A percentile compares a stretch with the other conserved stretches of the same genome.
phyloP scores from a whole-genome alignment of 2,113 vertebrate genomes.

The Siphamia tubifer region DNA sequence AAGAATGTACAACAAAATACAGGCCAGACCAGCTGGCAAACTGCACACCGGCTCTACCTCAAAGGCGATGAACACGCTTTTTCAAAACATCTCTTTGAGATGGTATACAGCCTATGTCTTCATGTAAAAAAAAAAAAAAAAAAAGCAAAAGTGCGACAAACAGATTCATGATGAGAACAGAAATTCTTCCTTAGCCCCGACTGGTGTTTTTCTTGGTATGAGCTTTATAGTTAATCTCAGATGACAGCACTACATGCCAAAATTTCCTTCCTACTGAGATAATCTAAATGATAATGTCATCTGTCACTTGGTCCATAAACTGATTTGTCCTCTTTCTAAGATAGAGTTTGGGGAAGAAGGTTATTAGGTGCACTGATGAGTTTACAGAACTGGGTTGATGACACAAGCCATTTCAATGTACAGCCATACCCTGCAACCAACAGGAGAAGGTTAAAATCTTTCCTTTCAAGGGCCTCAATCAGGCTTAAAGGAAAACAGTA shows the following conservation, averaged over 20 bases:
- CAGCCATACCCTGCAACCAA: conserved; percentile 95
- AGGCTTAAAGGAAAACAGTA: conserved; percentile 99
- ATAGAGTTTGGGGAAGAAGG: conserved; percentile 48
- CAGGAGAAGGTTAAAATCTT: conserved; percentile 99
- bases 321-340: conserved; percentile 84
- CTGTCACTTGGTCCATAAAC: conserved; percentile 91
- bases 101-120: conserved; percentile 45
- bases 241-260: conserved; percentile 80
- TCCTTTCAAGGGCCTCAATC: conserved; percentile 99
- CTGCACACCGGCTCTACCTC: conserved; percentile 89
- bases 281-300: conserved; percentile 99
- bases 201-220: conserved; percentile 42
- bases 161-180: conserved; percentile 33
- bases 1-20: conserved; percentile 95
- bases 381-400: conserved; percentile 99
- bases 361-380: conserved; percentile 90
- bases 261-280: conserved; percentile 88
- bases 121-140: conserved; percentile 52
- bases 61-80: conserved; percentile 74
- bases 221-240: conserved; percentile 61
- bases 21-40: conserved; percentile 97
- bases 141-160: conserved; percentile 33
- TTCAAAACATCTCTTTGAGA: conserved; percentile 59
- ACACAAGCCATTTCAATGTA: conserved; percentile 97
- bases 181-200: conserved; percentile 46